Percentiles rank a stretch among this genome's conserved stretches.
phyloP scores from a whole-genome alignment of 2,113 vertebrate genomes.

The Nothoprocta perdicaria region DNA sequence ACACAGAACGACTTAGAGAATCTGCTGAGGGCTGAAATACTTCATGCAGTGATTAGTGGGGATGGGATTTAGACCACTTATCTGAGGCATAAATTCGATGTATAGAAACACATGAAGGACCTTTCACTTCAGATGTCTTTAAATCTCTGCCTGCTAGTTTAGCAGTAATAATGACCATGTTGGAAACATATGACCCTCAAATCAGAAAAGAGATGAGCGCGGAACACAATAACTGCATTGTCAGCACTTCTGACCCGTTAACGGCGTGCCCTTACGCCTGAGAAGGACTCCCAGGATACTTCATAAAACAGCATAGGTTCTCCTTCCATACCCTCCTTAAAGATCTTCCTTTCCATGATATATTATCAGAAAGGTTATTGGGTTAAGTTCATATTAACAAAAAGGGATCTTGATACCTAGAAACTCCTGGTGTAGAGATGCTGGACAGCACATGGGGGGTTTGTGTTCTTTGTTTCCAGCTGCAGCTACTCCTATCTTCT shows the following conservation, averaged over 20 bases:
- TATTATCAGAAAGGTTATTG: not conserved
- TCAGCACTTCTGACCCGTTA: not conserved
- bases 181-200: not conserved
- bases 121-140: not conserved
- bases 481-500: not conserved
- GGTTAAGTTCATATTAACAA: not conserved
- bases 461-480: not conserved
- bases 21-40: not conserved
- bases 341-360: not conserved
- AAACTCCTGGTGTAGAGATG: not conserved
- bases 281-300: not conserved
- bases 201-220: not conserved
- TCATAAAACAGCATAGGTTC: not conserved
- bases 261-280: not conserved
- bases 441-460: not conserved
- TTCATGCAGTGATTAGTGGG: not conserved
- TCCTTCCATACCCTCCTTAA: not conserved
- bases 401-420: not conserved
- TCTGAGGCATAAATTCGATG: not conserved
- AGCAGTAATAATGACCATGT: not conserved
- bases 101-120: not conserved
- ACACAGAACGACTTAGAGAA: not conserved
- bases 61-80: not conserved
- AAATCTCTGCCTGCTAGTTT: not conserved
- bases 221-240: rapidly evolving